Evolutionary conservation across 2,888 invertebrate genomes (phyloP).

Genomic region (Lepidochrysops patricia): DNA sequence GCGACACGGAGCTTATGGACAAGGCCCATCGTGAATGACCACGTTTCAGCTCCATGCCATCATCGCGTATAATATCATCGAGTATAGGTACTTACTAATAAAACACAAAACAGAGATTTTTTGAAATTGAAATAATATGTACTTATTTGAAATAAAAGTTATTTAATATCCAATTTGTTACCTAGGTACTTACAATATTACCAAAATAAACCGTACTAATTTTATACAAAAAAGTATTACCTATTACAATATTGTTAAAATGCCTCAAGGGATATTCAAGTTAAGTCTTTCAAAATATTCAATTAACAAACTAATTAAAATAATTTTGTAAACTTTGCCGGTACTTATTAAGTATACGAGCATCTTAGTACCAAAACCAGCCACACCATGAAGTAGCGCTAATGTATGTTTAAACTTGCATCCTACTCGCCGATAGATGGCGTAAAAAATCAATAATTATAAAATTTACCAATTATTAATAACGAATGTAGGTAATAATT

Average conservation of each 20-base stretch:
- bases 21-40: too few relatives aligned
- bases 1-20: too few relatives aligned
- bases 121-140: too few relatives aligned
- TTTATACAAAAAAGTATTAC: not conserved
- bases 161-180: too few relatives aligned
- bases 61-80: too few relatives aligned
- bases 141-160: too few relatives aligned
- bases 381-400: constrained; percentile 44
- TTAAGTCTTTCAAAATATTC: not conserved
- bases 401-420: constrained; percentile 17
- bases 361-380: constrained; percentile 32
- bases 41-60: too few relatives aligned
- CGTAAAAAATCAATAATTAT: constrained; percentile 29
- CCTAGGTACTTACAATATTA: not conserved
- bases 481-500: not conserved
- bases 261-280: not conserved
- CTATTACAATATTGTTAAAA: not conserved
- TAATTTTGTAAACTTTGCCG: not conserved
- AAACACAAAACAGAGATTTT: too few relatives aligned
- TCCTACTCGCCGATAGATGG: constrained; percentile 62
- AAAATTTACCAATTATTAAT: not conserved
- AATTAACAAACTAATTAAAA: not conserved
- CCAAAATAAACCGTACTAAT: not conserved
- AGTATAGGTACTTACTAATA: too few relatives aligned
- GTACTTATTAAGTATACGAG: constrained; percentile 24